Evolutionary conservation across 2,113 vertebrate genomes (phyloP), one percentile per base, ranked within the genome.

Genomic region (Oxygymnocypris stewartii): DNA sequence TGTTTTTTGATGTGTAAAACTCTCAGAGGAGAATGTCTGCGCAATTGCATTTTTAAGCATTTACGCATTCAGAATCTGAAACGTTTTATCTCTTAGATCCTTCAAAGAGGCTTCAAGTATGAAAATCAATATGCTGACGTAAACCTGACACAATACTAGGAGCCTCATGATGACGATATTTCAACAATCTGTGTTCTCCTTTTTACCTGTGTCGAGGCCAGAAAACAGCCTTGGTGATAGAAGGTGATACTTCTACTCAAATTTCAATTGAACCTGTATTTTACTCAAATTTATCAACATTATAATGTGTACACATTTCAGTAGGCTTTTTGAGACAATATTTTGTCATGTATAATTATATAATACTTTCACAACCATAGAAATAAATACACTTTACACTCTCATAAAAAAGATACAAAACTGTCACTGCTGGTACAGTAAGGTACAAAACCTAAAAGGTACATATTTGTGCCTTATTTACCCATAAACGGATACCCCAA

Each of bases 31-130:
- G 40, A 67, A 65, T 82, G 25, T 31, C 40, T 67, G 16, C 42
- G 40, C n/a, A 67, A 67, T 67, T 82, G 61, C 40, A 82, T 25
- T 82, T 47, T 25, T 14, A 82, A 65, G 4, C 40, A 1, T 37
- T 44, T 18, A 47, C 16, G 8, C 40, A 65, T 47, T 81, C 40
- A 20, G 40, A 65, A 67, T 82, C 59, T 82, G 18, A 82, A 82
- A 67, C 14, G 5, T 47, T 65, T 81, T 67, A 23, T 61, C n/a
- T 82, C 79, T 82, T 47, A 71, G 63, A 82, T 82, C 18, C 42
- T 71, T 82, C 44, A 82, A 69, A 82, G 61, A 82, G 79, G 40
- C 40, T 47, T 82, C 40, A 82, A 51, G 18, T 71, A 49, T 71
- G 16, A 51, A 82, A 82, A 71, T 82, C 81, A 37, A 82, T 82